phyloP scores from a whole-genome alignment of 2,797 vertebrate genomes.

The Manis javanica region DNA sequence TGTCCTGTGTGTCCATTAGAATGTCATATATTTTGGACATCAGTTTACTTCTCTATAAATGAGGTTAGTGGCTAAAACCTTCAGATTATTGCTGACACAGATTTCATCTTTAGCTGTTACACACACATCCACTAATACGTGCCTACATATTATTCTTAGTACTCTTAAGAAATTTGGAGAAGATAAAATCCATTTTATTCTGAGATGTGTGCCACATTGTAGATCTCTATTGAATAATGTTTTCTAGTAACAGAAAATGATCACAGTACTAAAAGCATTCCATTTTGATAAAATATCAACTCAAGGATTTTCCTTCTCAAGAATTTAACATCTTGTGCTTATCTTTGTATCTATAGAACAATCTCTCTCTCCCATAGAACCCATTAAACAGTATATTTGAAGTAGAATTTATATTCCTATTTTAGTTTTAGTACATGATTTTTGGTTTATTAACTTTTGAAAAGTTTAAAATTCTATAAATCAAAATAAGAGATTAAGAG shows the following conservation, averaged over 20 bases:
- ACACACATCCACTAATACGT: background rate
- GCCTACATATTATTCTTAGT: slow-evolving; percentile 56
- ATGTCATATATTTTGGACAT: background rate
- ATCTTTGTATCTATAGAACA: slow-evolving; percentile 27
- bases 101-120: background rate
- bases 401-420: slow-evolving; percentile 8
- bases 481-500: slow-evolving; percentile 56
- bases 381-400: slow-evolving; percentile 3
- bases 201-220: slow-evolving; percentile 27
- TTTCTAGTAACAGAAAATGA: slow-evolving; percentile 67
- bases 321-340: slow-evolving; percentile 55
- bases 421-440: slow-evolving; percentile 25
- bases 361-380: background rate
- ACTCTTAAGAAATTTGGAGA: slow-evolving; percentile 55
- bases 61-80: background rate
- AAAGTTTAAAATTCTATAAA: slow-evolving; percentile 29
- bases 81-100: background rate
- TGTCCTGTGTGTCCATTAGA: background rate
- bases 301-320: slow-evolving; percentile 54
- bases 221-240: slow-evolving; percentile 61
- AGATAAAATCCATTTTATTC: slow-evolving; percentile 61
- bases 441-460: slow-evolving; percentile 26
- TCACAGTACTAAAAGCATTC: slow-evolving; percentile 62
- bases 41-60: background rate
- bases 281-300: slow-evolving; percentile 32